Percentiles rank a stretch among this genome's conserved stretches.
These are phyloP conservation scores for Vollenhovia emeryi DNA, from an alignment of 1,140 invertebrate genomes.

Conservation along the genomic window DNA sequence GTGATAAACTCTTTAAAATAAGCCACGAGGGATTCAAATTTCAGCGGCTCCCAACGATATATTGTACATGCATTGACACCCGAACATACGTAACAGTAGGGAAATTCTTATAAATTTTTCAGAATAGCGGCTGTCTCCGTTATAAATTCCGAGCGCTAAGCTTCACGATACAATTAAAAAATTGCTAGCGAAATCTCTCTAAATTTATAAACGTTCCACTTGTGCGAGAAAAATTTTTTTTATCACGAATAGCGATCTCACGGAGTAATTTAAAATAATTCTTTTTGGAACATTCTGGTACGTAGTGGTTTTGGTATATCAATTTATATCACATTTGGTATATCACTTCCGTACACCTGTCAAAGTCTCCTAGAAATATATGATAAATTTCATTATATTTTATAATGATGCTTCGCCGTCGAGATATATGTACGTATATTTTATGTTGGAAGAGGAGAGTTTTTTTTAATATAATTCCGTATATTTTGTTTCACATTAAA, in stretches of 20 bases:
- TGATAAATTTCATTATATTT: too few species aligned
- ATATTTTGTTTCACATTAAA: too few species aligned
- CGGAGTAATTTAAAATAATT: background rate
- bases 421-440: too few species aligned
- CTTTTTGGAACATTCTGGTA: background rate
- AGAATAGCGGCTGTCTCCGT: background rate
- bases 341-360: too few species aligned
- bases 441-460: too few species aligned
- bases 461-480: too few species aligned
- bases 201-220: background rate
- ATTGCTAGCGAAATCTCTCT: background rate
- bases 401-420: too few species aligned
- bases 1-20: slow-evolving; percentile 28
- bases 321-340: too few species aligned
- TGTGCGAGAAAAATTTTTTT: background rate
- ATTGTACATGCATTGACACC: background rate
- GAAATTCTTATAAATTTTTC: background rate
- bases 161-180: background rate
- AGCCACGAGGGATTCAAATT: background rate
- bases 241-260: background rate
- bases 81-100: background rate
- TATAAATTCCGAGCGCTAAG: background rate
- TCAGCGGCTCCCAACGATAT: background rate
- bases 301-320: too few species aligned
- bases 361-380: too few species aligned